phyloP scores from a whole-genome alignment of 2,888 invertebrate genomes.

The Sphinx pinastri region DNA sequence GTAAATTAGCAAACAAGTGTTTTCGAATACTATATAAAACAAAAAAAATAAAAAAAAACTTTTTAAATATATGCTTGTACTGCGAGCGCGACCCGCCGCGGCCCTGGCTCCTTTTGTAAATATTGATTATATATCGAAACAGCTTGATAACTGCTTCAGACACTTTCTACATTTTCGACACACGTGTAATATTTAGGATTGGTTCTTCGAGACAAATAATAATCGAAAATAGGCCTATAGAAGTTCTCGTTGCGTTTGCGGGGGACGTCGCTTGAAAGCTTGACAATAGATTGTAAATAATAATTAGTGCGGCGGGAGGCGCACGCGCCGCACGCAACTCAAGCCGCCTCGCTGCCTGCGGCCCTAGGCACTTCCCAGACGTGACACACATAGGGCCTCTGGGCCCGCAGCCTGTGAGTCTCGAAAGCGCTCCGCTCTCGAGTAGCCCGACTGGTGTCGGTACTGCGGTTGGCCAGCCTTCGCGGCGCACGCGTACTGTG shows the following conservation, averaged over 20 bases:
- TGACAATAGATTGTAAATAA: conserved; percentile 51
- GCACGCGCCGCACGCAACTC: conserved; percentile 38
- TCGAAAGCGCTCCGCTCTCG: not conserved
- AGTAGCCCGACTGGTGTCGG: not conserved
- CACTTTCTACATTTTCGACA: conserved; percentile 74
- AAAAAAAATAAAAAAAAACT: conserved; percentile 53
- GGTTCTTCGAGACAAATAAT: conserved; percentile 53
- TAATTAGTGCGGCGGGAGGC: conserved; percentile 48
- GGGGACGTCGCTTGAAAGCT: conserved; percentile 52
- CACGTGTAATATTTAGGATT: conserved; percentile 53
- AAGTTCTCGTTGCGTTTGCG: conserved; percentile 45
- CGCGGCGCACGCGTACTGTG: conserved; percentile 31
- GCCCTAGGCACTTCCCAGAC: conserved; percentile 27
- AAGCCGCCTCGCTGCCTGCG: conserved; percentile 28
- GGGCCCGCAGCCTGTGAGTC: not conserved
- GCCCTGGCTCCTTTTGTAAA: conserved; percentile 66
- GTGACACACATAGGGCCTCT: not conserved
- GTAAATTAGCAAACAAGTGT: conserved; percentile 51
- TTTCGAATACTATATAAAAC: conserved; percentile 47
- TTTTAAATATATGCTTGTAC: conserved; percentile 67
- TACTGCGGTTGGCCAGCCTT: conserved; percentile 15
- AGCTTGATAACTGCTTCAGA: conserved; percentile 71
- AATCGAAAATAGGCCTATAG: conserved; percentile 64
- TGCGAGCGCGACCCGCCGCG: conserved; percentile 56
- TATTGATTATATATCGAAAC: conserved; percentile 53